Percentiles rank a stretch among this genome's conserved stretches.
Evolutionary conservation across 2,888 invertebrate species (phyloP).

Genomic region (Cantharis lateralis): DNA sequence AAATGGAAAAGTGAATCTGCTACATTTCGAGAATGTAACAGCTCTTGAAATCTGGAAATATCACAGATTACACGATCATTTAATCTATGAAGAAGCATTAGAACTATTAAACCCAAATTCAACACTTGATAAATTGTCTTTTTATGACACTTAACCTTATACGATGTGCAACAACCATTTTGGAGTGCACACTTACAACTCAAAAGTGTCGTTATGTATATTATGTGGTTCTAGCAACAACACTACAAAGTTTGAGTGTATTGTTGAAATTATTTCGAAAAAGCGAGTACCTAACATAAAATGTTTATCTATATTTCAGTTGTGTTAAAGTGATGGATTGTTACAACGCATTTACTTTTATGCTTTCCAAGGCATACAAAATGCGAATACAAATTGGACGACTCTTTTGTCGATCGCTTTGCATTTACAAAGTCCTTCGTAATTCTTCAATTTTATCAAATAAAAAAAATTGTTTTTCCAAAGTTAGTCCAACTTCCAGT

Average conservation of each 20-base stretch:
- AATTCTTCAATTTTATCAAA: background rate
- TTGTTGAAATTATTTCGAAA: background rate
- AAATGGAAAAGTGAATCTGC: background rate
- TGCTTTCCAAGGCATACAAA: background rate
- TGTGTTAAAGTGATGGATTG: background rate
- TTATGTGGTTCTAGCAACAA: background rate
- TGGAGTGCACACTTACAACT: conserved; percentile 1
- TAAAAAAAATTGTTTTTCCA: background rate
- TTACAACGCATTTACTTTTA: background rate
- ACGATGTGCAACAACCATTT: conserved; percentile 13
- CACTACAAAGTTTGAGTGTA: background rate
- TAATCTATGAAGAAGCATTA: background rate
- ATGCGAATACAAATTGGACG: background rate
- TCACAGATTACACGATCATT: background rate
- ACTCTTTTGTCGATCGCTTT: background rate
- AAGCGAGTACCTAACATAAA: background rate
- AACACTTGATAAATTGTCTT: conserved; percentile 24
- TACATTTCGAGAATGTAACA: background rate
- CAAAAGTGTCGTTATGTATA: conserved; percentile 3
- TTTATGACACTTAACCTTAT: conserved; percentile 16
- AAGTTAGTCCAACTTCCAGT: background rate
- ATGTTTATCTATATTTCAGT: background rate
- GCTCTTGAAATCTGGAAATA: background rate
- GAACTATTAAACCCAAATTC: background rate
- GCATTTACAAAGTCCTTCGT: background rate